Base-by-base conservation (phyloP, 2,888 invertebrate species). In the Cantharis flavilabris region DNA sequence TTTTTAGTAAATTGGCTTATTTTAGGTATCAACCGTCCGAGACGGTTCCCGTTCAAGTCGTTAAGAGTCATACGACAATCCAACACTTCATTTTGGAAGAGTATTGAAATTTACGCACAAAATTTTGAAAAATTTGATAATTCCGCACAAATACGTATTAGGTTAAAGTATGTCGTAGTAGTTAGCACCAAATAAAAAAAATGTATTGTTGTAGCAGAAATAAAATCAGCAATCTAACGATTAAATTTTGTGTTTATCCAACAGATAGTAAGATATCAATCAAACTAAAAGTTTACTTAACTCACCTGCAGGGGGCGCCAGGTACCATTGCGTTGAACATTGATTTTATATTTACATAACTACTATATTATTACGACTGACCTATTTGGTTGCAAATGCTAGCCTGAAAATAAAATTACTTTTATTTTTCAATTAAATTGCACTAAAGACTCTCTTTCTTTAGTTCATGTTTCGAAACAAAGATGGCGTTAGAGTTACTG, bases 11-110 rank as follows among this genome's bases (percentile, higher is more conserved):
- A 20, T 2, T 62, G 30, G 10, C 9, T 10, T 23, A 71, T 88
- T 88, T 62, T 83, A 93, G 93, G 69, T 93, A 91, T 83, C 86
- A 89, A 82, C 87, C 90, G 62, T 91, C 91, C 79, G 84, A 88
- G 5, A 83, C 85, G 13, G 84, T 87, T 30, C 83, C 81, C 16
- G 87, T 91, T 9, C 84, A 81, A 10, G 89, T 91, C 20, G 83
- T 83, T 76, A 84, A 86, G 62, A 88, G 86, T 13, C 65, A 67
- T n/a, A 23, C 65, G 23, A 67, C 65, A 9, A 67, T 67, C n/a
- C 65, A 67, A 67, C 65, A 67, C n/a, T 67, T 67, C 65, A 67
- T 67, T 23, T 26, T 67, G 23, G 65, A 67, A 23, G 26, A 67
- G 5, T 23, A 67, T 67, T 49, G n/a, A 49, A 0, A 49, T 5